These are phyloP conservation scores for Rostratula benghalensis DNA, from an alignment of 2,113 vertebrate genomes.

Conservation along the genomic window DNA sequence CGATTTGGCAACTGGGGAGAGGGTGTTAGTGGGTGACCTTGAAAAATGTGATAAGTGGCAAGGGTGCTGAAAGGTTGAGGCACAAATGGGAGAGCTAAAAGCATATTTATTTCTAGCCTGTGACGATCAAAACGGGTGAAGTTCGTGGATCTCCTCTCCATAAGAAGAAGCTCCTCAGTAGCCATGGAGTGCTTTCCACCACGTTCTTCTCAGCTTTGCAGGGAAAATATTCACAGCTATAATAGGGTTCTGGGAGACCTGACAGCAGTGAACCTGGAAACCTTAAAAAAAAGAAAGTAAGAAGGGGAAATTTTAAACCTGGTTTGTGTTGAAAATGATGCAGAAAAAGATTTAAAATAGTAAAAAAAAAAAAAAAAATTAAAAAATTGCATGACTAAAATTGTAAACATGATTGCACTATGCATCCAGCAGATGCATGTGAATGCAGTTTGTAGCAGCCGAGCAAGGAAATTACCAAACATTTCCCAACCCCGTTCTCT, in stretches of 20 bases:
- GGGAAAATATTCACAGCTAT: neutral
- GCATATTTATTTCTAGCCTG: slow-evolving; percentile 43
- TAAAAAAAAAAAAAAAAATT: neutral
- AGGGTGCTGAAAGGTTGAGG: slow-evolving; percentile 73
- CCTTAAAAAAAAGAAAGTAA: fast-evolving
- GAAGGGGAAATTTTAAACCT: neutral
- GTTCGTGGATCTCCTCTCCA: neutral
- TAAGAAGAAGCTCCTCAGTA: neutral
- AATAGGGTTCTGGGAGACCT: neutral
- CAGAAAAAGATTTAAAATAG: neutral
- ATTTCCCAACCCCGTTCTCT: slow-evolving; percentile 5
- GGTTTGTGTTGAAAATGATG: neutral
- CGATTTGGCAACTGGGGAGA: slow-evolving; percentile 67
- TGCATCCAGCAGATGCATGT: neutral
- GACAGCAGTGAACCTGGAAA: neutral
- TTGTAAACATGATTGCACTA: neutral
- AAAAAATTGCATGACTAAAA: neutral
- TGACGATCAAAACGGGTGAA: neutral
- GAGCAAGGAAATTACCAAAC: slow-evolving; percentile 37
- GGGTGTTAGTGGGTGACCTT: slow-evolving; percentile 67
- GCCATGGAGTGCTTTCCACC: neutral
- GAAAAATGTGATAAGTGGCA: slow-evolving; percentile 75
- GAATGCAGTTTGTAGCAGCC: neutral
- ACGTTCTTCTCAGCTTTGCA: neutral
- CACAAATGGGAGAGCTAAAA: slow-evolving; percentile 69